Percentiles rank a stretch among this genome's conserved stretches.
These are phyloP conservation scores for Rhingia campestris DNA, from an alignment of 2,888 invertebrate species.

Conservation along the genomic window DNA sequence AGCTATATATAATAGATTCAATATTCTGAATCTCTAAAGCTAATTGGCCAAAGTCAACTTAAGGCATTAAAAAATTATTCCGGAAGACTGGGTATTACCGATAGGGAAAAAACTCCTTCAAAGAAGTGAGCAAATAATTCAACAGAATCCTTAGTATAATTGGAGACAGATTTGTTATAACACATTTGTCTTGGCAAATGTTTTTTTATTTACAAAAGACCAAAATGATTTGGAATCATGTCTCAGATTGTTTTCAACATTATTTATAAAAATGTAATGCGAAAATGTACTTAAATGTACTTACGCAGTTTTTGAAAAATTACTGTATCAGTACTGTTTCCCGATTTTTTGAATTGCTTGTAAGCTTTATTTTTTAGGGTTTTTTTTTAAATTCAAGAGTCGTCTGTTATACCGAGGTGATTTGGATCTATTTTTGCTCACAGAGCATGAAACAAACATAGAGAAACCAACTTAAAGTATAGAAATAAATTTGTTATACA, in stretches of 20 bases:
- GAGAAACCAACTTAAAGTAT: not conserved
- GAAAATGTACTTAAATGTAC: no score
- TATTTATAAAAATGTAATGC: not conserved
- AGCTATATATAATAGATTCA: constrained; percentile 2
- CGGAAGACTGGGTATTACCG: not conserved
- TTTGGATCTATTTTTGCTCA: not conserved
- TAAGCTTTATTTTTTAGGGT: constrained; percentile 19
- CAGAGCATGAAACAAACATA: constrained; percentile 6
- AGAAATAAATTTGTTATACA: no score
- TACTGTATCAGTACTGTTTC: not conserved
- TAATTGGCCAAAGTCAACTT: constrained; percentile 5
- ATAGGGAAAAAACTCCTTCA: not conserved
- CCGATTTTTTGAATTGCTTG: not conserved
- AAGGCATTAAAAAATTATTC: not conserved
- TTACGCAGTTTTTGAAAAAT: no score
- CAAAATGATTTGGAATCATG: not conserved
- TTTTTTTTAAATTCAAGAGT: constrained; percentile 8
- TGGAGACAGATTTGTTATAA: not conserved
- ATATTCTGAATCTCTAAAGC: constrained; percentile 7
- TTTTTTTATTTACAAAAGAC: constrained; percentile 9
- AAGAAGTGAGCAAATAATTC: constrained; percentile 3
- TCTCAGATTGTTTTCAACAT: not conserved
- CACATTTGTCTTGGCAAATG: not conserved
- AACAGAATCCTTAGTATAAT: not conserved
- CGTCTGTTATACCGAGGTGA: constrained; percentile 4